Conservation (phyloP, 1,140 invertebrate genomes). For the Delia radicum region DNA sequence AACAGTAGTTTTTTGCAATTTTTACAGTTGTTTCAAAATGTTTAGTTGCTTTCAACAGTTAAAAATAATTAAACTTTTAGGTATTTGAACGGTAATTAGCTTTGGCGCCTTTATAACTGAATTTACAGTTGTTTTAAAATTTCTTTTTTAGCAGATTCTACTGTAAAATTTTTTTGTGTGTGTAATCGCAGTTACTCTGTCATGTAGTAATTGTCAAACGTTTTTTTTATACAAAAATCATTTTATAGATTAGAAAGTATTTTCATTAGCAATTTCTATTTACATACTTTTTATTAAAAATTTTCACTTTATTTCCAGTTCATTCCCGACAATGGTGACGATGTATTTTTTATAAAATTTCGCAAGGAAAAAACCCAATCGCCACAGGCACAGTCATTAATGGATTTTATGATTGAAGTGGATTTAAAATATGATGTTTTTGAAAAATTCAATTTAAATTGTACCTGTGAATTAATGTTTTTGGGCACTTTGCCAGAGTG, state of each 20-base stretch:
- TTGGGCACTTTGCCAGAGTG: constrained; percentile 60
- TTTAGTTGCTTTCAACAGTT: too few relatives aligned
- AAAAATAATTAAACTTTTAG: too few relatives aligned
- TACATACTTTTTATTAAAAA: neutral
- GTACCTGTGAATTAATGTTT: constrained; percentile 69
- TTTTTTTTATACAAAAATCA: neutral
- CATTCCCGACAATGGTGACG: constrained; percentile 54
- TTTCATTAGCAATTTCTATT: neutral
- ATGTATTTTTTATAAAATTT: constrained; percentile 62
- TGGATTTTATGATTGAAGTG: constrained; percentile 64
- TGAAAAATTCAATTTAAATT: constrained; percentile 61
- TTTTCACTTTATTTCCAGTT: constrained; percentile 32
- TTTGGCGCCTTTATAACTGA: too few relatives aligned
- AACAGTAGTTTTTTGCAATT: too few relatives aligned
- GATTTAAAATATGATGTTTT: constrained; percentile 63
- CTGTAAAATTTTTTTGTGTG: too few relatives aligned
- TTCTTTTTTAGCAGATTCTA: too few relatives aligned
- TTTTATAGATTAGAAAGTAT: neutral
- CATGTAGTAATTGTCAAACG: too few relatives aligned
- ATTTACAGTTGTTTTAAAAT: too few relatives aligned
- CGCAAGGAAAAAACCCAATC: constrained; percentile 60
- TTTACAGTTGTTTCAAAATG: too few relatives aligned
- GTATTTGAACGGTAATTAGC: too few relatives aligned
- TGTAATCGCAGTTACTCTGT: too few relatives aligned
- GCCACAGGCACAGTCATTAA: constrained; percentile 58